Base-by-base conservation (phyloP, 1,140 invertebrate species). In the Grapholita molesta region DNA sequence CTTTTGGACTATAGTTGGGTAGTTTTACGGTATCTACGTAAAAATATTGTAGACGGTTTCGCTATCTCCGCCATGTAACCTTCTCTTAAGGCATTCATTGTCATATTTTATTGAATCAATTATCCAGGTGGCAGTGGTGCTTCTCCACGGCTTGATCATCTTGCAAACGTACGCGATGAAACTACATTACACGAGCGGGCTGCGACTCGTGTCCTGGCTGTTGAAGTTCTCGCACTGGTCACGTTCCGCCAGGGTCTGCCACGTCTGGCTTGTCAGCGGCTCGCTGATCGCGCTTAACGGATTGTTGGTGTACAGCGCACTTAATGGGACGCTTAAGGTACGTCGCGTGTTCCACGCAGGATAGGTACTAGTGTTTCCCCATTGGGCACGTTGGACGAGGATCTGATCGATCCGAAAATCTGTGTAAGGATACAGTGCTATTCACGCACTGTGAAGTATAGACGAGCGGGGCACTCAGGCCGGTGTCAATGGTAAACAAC, bases 81-180 rank as follows among this genome's bases (percentile, higher is more conserved):
- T n/a, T n/a, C n/a, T n/a, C n/a, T n/a, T n/a, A n/a, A n/a, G n/a
- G n/a, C n/a, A n/a, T n/a, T n/a, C n/a, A n/a, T n/a, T n/a, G n/a
- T n/a, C n/a, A 65, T 64, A n/a, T 55, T 64, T 28, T 61, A 25
- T n/a, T 64, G 18, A 23, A 48, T 23, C 52, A 11, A 52, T 18
- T 48, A n/a, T 48, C n/a, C 71, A 90, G 88, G 55, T 87, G 7
- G 87, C 85, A 69, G 85, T 89, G 7, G 74, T 77, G 25, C 72
- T 88, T 0, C 74, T 90, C 7, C 89, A 85, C 77, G 86, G 80
- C 0, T 70, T 89, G 64, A 80, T 90, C 12, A 70, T 89, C 0
- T 71, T 88, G 12, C 87, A 90, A 75, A 85, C 84, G 8, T 90
- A 90, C 70, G 80, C 76, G 55, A 88, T 88, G 84, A 90, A 90